phyloP scores from a whole-genome alignment of 2,113 vertebrate species.

The Xyrauchen texanus region DNA sequence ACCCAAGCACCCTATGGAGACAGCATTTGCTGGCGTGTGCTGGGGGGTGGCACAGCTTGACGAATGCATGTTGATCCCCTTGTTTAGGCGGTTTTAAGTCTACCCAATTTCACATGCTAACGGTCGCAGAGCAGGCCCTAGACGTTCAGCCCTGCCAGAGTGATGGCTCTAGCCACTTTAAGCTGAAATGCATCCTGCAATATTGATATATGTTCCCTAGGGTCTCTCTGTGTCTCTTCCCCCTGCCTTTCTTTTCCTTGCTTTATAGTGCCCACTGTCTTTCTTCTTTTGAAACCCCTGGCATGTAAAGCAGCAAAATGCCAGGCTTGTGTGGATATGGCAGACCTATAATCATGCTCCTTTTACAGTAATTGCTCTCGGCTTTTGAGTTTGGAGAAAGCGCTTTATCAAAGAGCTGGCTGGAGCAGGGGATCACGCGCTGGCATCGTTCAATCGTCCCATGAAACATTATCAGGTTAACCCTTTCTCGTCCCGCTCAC shows the following conservation, averaged over 20 bases:
- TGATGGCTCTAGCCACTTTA: conserved; percentile 47
- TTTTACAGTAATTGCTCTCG: conserved; percentile 74
- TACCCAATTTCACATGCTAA: conserved; percentile 66
- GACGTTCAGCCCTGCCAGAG: conserved; percentile 34
- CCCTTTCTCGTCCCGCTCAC: conserved; percentile 46
- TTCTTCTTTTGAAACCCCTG: conserved; percentile 24
- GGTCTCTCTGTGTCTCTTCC: conserved; percentile 10
- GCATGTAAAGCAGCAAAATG: conserved; percentile 39
- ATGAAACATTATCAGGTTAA: conserved; percentile 50
- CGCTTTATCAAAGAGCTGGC: conserved; percentile 67
- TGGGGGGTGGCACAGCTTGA: conserved; percentile 66
- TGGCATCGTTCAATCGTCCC: conserved; percentile 66
- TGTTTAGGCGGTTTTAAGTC: conserved; percentile 72
- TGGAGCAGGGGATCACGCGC: conserved; percentile 68
- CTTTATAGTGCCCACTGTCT: conserved; percentile 19
- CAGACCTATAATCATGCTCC: conserved; percentile 68
- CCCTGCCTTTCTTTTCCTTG: conserved; percentile 1
- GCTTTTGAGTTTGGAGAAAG: conserved; percentile 66
- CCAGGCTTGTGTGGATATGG: conserved; percentile 60
- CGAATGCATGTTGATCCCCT: conserved; percentile 74
- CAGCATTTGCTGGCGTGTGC: conserved; percentile 24
- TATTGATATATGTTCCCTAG: conserved; percentile 57
- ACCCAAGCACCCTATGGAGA: conserved; percentile 24
- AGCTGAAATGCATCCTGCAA: conserved; percentile 30
- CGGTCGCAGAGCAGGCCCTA: conserved; percentile 45